These are phyloP conservation scores for Phymastichus coffea DNA, from an alignment of 1,140 invertebrate species.

Conservation along the genomic window DNA sequence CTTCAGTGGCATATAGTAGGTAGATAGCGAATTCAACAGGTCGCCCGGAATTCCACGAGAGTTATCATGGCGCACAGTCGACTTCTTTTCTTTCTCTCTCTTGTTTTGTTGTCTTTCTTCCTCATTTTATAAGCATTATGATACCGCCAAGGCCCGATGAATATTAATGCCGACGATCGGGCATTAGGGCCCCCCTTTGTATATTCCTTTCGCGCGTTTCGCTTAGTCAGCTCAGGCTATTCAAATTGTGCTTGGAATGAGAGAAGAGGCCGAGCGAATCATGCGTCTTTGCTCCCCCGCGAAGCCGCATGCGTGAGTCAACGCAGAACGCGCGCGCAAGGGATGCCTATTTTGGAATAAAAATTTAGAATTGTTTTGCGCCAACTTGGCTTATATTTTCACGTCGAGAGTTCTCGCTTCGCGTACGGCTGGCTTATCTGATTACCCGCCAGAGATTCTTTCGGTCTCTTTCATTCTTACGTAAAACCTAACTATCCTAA, in stretches of 20 bases:
- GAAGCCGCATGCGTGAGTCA: neutral
- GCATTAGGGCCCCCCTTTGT: conserved; percentile 12
- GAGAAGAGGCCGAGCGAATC: neutral
- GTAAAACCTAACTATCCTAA: conserved; percentile 10
- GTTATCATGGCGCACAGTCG: conserved; percentile 14
- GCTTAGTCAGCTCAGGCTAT: conserved; percentile 14
- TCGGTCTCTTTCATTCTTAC: too few species aligned
- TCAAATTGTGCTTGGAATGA: conserved; percentile 20
- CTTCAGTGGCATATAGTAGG: neutral
- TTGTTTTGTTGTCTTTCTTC: too few species aligned
- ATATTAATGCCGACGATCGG: conserved; percentile 24
- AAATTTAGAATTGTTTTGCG: conserved; percentile 8
- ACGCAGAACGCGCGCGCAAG: too few species aligned
- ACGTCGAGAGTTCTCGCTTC: too few species aligned
- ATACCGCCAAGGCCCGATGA: conserved; percentile 20
- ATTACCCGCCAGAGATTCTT: too few species aligned
- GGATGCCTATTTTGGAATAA: conserved; percentile 4
- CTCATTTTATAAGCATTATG: conserved; percentile 26
- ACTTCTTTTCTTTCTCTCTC: neutral
- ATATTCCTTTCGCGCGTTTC: conserved; percentile 16
- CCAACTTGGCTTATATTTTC: neutral
- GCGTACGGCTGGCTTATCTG: conserved; percentile 12
- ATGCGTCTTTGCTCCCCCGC: neutral
- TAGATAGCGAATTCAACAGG: conserved; percentile 14
- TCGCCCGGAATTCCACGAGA: conserved; percentile 13